Evolutionary conservation across 2,888 invertebrate genomes (phyloP).

Genomic region (Cordylochernes scorpioides): DNA sequence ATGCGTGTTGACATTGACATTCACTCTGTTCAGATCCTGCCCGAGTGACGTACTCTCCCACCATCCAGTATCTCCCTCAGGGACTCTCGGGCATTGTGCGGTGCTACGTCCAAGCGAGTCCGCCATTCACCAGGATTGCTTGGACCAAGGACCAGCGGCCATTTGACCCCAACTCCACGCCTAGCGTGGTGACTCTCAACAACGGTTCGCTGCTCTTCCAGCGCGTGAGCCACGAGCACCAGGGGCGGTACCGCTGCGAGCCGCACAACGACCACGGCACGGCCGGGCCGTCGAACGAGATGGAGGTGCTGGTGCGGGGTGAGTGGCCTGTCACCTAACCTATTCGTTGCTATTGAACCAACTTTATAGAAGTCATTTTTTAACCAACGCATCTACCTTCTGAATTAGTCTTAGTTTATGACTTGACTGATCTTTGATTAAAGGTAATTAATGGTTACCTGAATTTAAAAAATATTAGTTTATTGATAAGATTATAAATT

Average conservation of each 20-base stretch:
- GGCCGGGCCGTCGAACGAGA: conserved; percentile 62
- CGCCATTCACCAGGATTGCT: conserved; percentile 74
- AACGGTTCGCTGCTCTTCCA: conserved; percentile 77
- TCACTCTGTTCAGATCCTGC: conserved; percentile 48
- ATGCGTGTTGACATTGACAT: too few species aligned
- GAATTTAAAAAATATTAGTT: too few species aligned
- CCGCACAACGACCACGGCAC: conserved; percentile 86
- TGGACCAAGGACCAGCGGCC: conserved; percentile 90
- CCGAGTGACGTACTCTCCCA: conserved; percentile 79
- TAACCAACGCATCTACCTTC: too few species aligned
- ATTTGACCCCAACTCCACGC: conserved; percentile 70
- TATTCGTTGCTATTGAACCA: too few species aligned
- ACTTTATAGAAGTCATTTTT: too few species aligned
- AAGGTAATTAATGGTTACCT: too few species aligned
- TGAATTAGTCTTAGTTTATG: too few species aligned
- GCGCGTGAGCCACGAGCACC: conserved; percentile 28
- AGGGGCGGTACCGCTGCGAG: conserved; percentile 71
- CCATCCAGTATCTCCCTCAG: conserved; percentile 76
- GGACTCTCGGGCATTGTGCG: conserved; percentile 58
- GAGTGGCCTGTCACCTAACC: too few species aligned
- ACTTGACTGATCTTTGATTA: too few species aligned
- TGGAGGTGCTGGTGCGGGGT: conserved; percentile 32
- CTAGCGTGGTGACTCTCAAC: conserved; percentile 75
- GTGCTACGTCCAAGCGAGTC: conserved; percentile 88
- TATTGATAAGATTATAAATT: too few species aligned